Evolutionary conservation across 2,888 invertebrate genomes (phyloP).

Genomic region (Beris morrisii): DNA sequence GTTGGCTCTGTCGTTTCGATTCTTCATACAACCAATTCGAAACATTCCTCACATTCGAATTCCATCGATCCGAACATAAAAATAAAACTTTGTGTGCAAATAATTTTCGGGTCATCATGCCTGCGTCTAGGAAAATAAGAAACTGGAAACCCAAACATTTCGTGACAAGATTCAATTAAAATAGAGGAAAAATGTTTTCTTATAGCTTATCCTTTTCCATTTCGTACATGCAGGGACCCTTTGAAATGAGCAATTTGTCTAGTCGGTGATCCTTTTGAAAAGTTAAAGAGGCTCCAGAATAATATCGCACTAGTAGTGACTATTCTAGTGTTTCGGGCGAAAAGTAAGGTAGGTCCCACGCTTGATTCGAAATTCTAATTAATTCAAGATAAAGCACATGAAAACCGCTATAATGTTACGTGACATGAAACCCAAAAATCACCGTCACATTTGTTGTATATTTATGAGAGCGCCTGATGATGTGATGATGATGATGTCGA

Average conservation of each 20-base stretch:
- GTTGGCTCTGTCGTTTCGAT: background rate
- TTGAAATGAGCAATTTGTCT: too few species aligned
- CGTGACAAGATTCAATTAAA: slow-evolving; percentile 24
- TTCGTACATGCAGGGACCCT: too few species aligned
- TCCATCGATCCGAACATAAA: background rate
- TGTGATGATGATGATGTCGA: slow-evolving; percentile 1
- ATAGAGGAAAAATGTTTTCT: background rate
- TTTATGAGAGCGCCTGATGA: background rate
- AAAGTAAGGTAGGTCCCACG: too few species aligned
- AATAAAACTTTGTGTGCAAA: background rate
- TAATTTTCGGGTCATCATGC: slow-evolving; percentile 2
- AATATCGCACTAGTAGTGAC: background rate
- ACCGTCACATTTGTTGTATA: background rate
- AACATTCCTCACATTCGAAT: background rate
- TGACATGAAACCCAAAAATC: slow-evolving; percentile 14
- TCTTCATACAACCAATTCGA: background rate
- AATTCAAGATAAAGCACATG: slow-evolving; percentile 2
- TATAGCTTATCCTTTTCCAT: too few species aligned
- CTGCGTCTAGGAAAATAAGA: slow-evolving; percentile 16
- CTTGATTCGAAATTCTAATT: background rate
- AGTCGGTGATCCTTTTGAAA: slow-evolving; percentile 8
- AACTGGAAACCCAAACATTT: slow-evolving; percentile 26
- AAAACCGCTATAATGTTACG: slow-evolving; percentile 18
- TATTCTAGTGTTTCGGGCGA: too few species aligned
- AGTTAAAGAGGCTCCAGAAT: slow-evolving; percentile 8